Percentiles rank a stretch among this genome's conserved stretches.
Conservation (phyloP, 1,140 invertebrate species). For the silkworm (Bombyx mori) region DNA sequence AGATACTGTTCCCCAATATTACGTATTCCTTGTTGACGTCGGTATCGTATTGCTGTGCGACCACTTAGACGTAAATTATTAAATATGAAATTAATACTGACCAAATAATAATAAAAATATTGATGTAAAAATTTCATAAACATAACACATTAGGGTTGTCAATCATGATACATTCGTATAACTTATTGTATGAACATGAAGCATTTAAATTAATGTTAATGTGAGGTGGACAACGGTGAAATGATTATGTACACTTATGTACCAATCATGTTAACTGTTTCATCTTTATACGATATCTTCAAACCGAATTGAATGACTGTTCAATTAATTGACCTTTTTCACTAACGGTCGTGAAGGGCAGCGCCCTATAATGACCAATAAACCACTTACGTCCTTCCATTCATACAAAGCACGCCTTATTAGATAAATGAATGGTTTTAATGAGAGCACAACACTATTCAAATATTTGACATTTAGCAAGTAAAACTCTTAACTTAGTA, state of each 20-base stretch:
- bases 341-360: constrained; percentile 32
- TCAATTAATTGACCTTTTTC: constrained; percentile 25
- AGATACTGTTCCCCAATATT: constrained; percentile 92
- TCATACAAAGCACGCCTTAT: too few species aligned
- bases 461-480: too few species aligned
- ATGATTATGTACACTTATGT: too few species aligned
- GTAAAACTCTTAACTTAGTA: too few species aligned
- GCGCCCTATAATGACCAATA: constrained; percentile 26
- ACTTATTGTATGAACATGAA: too few species aligned
- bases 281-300: neutral
- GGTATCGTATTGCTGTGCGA: constrained; percentile 89
- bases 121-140: neutral
- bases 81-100: constrained; percentile 5
- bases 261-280: neutral
- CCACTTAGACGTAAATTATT: constrained; percentile 73
- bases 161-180: too few species aligned
- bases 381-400: constrained; percentile 13
- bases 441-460: too few species aligned
- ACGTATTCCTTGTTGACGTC: constrained; percentile 95
- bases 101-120: constrained; percentile 2
- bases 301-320: too few species aligned
- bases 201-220: too few species aligned
- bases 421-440: too few species aligned
- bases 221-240: too few species aligned
- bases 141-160: neutral